These are phyloP conservation scores for Hyperoplus lanceolatus DNA, from an alignment of 2,797 vertebrate genomes.

Conservation along the genomic window DNA sequence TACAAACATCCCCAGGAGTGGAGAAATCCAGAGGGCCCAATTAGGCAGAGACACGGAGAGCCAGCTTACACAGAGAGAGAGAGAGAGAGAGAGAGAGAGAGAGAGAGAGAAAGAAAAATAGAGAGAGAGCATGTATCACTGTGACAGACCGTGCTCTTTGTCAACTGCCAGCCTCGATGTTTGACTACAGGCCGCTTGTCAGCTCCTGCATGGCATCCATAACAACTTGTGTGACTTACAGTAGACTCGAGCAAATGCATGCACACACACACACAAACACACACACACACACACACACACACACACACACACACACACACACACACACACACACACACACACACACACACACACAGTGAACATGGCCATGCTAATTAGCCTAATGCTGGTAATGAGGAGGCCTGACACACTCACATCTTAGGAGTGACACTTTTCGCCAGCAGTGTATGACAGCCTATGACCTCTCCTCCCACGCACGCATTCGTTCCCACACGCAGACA, in stretches of 20 bases:
- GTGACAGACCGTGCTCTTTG: constrained; percentile 73
- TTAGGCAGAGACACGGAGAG: constrained; percentile 66
- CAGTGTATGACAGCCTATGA: constrained; percentile 55
- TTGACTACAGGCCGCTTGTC: constrained; percentile 71
- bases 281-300: constrained; percentile 1
- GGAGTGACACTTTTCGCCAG: constrained; percentile 58
- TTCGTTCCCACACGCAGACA: too few relatives aligned
- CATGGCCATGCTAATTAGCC: constrained; percentile 72
- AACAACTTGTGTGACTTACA: constrained; percentile 64
- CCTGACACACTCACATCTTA: constrained; percentile 58
- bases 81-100: constrained; percentile 36
- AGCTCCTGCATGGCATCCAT: constrained; percentile 66
- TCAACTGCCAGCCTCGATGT: constrained; percentile 75
- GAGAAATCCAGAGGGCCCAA: constrained; percentile 80
- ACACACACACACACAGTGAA: constrained; percentile 31
- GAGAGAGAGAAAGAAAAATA: constrained; percentile 25
- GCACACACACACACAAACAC: constrained; percentile 6
- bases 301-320: constrained; percentile 18
- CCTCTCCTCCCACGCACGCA: constrained; percentile 35
- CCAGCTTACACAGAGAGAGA: constrained; percentile 38
- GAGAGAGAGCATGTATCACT: constrained; percentile 32
- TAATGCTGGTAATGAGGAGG: constrained; percentile 72
- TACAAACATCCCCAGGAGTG: constrained; percentile 74
- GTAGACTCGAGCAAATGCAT: constrained; percentile 3
- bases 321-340: constrained; percentile 16